These are phyloP conservation scores for Ispidina picta DNA, from an alignment of 2,797 vertebrate species.

Conservation along the genomic window DNA sequence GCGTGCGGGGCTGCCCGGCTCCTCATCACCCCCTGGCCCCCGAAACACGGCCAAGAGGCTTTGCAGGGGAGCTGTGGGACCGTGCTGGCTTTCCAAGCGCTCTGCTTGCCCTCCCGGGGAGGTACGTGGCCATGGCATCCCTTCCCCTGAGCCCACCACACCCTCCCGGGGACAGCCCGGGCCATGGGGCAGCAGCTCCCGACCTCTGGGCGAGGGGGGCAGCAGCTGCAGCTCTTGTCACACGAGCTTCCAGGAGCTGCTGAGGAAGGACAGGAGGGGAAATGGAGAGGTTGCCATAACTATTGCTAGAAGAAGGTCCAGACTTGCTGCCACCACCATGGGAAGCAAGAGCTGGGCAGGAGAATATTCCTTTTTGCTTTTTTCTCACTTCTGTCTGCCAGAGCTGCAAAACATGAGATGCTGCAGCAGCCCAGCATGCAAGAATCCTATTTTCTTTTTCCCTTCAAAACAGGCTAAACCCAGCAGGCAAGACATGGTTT, in stretches of 20 bases:
- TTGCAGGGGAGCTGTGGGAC: background rate
- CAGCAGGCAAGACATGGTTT: background rate
- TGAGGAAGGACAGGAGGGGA: fast-evolving
- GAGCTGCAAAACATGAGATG: background rate
- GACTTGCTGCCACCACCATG: background rate
- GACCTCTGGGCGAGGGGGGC: fast-evolving
- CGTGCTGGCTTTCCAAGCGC: background rate
- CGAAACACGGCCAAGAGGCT: background rate
- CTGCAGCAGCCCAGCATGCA: background rate
- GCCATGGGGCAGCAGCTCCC: background rate
- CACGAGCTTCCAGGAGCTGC: background rate
- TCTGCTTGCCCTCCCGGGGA: fast-evolving
- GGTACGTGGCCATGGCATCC: fast-evolving
- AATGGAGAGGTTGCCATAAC: background rate
- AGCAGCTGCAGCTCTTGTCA: background rate
- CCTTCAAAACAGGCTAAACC: background rate
- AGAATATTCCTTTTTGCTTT: background rate
- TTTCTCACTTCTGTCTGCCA: background rate
- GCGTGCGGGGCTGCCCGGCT: background rate
- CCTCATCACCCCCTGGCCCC: fast-evolving
- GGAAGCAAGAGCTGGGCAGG: background rate
- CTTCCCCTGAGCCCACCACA: background rate
- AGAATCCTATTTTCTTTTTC: background rate
- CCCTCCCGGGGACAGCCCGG: fast-evolving
- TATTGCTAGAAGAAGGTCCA: background rate